Evolutionary conservation across 64 coral and sea anemone genomes (phyloP), one percentile per base, ranked within the genome.

Genomic region (Stylophora pistillata): DNA sequence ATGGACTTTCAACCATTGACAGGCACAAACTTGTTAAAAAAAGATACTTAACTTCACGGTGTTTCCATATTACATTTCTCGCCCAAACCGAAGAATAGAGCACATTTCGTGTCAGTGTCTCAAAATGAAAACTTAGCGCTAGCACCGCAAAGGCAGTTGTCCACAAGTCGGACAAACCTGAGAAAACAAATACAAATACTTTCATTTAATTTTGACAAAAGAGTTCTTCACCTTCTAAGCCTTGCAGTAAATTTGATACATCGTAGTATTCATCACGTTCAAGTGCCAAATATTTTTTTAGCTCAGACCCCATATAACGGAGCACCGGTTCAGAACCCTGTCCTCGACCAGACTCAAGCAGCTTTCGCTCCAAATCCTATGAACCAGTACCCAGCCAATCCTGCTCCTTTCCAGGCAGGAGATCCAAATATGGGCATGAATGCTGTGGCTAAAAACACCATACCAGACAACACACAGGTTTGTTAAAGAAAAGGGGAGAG

Each of bases 391-490:
- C 58, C 60, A 1, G 34, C 61, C 3, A 66, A 83, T 53, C 31
- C 80, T 52, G 13, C 31, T 63, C 32, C 61, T 53, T 10, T 65
- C 37, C 78, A 82, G 47, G 10, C 57, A 32, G 17, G 58, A 15
- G 61, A 25, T 9, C 58, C 80, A 68, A 69, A 83, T 18, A 83
- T 83, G 80, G 80, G 20, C 20, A 83, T 83, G 80, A 83, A 83
- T 83, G 61, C 80, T 53, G 59, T 64, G 6, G 80, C 61, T 12
- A 83, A 83, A 60, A 83, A 33, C 37, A 33, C 23, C 61, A 83
- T 53, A n/a, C 80, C 80, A 69, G 60, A 53, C 1, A 66, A 14
- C 12, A 53, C 61, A 83, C 80, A 83, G 80, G 80, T 69, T 28
- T 68, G 62, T 47, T 47, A 4, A 47, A 47, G 7, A 47, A 47